These are phyloP conservation scores for Plestiodon gilberti DNA, from an alignment of 2,113 vertebrate genomes.

Conservation along the genomic window DNA sequence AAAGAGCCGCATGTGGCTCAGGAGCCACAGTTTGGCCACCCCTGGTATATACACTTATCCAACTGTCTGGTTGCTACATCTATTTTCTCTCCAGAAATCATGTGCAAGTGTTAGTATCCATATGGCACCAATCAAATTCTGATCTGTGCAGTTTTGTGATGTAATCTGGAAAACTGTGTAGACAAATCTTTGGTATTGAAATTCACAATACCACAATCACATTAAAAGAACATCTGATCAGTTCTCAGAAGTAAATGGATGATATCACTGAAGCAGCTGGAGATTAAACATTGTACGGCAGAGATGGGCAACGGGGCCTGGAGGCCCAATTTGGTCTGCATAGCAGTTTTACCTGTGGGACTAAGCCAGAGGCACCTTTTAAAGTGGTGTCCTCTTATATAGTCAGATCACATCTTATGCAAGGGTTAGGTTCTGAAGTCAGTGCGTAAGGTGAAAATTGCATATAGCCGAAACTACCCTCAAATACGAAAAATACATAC, in stretches of 20 bases:
- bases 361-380: not conserved
- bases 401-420: no score
- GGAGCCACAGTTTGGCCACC: no score
- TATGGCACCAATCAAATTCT: not conserved
- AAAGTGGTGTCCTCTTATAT: no score
- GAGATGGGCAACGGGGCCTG: not conserved
- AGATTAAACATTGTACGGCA: not conserved
- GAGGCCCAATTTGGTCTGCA: not conserved
- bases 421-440: no score
- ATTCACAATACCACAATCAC: not conserved
- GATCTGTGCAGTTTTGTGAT: not conserved
- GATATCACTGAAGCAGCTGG: not conserved
- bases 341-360: not conserved
- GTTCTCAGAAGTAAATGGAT: not conserved
- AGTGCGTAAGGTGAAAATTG: no score
- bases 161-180: not conserved
- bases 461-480: no score
- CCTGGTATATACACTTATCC: not conserved
- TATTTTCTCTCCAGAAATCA: not conserved
- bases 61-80: not conserved
- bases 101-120: not conserved
- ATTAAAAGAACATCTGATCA: not conserved
- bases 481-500: no score
- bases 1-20: no score
- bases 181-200: not conserved